Conservation (phyloP, 2,113 vertebrate species). For the Nothoprocta pentlandii region DNA sequence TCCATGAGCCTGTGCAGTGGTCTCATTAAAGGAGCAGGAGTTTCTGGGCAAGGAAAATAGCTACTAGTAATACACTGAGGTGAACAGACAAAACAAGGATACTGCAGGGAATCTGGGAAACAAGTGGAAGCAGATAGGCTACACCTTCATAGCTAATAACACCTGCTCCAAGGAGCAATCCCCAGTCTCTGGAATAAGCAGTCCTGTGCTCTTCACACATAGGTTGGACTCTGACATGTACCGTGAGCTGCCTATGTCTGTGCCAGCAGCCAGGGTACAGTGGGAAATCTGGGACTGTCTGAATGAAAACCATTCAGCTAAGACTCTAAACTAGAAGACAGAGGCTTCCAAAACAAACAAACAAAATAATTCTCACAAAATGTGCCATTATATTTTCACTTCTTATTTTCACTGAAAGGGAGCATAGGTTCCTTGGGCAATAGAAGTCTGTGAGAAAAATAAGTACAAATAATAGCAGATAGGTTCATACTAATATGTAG, state of each 20-base stretch:
- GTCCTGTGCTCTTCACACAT: background rate
- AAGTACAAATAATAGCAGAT: background rate
- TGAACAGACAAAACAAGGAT: background rate
- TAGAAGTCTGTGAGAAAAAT: background rate
- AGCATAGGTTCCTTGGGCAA: background rate
- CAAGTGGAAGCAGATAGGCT: background rate
- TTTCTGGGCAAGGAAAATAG: background rate
- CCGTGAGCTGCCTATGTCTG: background rate
- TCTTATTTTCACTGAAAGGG: background rate
- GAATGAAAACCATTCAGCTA: background rate
- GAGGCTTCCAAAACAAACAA: background rate
- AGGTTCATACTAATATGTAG: background rate
- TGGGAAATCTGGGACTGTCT: background rate
- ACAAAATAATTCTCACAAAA: background rate
- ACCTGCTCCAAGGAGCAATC: background rate
- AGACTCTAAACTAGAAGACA: background rate
- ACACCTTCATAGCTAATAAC: background rate
- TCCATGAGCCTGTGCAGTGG: background rate
- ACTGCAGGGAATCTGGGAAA: background rate
- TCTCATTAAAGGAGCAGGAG: background rate
- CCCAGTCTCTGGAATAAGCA: background rate
- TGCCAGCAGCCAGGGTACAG: background rate
- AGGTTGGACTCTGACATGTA: background rate
- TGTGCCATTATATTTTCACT: background rate
- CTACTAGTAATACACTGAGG: background rate